phyloP scores from a whole-genome alignment of 2,113 vertebrate species.

The Oryzias javanicus region DNA sequence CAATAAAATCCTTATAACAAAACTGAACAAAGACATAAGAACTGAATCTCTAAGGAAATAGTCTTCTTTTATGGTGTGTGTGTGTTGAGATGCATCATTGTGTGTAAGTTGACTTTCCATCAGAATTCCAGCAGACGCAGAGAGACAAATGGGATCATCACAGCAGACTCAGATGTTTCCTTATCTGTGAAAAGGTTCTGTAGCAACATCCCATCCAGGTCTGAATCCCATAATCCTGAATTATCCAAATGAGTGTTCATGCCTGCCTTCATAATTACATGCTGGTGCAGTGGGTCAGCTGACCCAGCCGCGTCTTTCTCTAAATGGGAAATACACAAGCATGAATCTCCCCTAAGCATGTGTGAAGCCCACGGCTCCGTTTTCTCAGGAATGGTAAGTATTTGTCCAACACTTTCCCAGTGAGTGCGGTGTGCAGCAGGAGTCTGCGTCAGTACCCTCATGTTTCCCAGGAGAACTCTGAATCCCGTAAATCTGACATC shows the following conservation, averaged over 20 bases:
- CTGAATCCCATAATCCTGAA: slow-evolving; percentile 10
- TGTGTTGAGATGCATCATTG: too few species aligned
- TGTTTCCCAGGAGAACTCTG: slow-evolving; percentile 69
- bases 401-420: slow-evolving; percentile 8
- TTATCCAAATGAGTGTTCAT: background rate
- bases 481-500: slow-evolving; percentile 65
- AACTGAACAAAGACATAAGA: too few species aligned
- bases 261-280: slow-evolving; percentile 6
- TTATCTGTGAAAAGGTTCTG: slow-evolving; percentile 7
- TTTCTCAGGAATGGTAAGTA: slow-evolving; percentile 41
- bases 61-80: too few species aligned
- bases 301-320: background rate
- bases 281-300: slow-evolving; percentile 3
- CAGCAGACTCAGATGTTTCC: background rate
- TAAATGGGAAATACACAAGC: slow-evolving; percentile 3
- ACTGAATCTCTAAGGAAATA: too few species aligned
- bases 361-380: slow-evolving; percentile 29
- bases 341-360: slow-evolving; percentile 5
- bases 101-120: too few species aligned
- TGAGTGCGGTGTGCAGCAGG: background rate
- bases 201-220: slow-evolving; percentile 19
- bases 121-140: too few species aligned
- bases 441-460: slow-evolving; percentile 38
- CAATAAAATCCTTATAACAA: too few species aligned
- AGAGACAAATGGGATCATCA: background rate